Percentiles rank a stretch among this genome's conserved stretches.
Evolutionary conservation across 37 sponge, comb jelly and placozoan genomes (phyloP).

Genomic region (Ianthella basta): DNA sequence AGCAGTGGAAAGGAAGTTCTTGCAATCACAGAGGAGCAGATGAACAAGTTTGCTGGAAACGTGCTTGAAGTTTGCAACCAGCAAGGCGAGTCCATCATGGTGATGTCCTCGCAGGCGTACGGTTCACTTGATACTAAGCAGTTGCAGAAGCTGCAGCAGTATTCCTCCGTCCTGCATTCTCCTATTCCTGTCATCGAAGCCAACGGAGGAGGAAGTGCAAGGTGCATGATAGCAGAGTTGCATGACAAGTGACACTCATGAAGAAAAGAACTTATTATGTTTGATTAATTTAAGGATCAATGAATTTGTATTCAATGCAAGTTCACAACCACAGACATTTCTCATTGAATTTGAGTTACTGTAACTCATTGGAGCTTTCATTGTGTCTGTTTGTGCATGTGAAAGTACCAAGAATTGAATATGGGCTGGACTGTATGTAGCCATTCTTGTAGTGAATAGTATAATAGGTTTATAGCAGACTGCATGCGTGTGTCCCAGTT

Average conservation of each 20-base stretch:
- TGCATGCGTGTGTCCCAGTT: too few species aligned
- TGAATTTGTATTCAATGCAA: too few species aligned
- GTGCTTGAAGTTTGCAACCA: slow-evolving; percentile 45
- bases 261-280: background rate
- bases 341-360: too few species aligned
- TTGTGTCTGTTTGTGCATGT: too few species aligned
- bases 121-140: slow-evolving; percentile 40
- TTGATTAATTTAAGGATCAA: too few species aligned
- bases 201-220: slow-evolving; percentile 78
- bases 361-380: too few species aligned
- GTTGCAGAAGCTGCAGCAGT: background rate
- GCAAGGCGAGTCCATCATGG: slow-evolving; percentile 41
- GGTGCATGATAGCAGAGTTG: slow-evolving; percentile 83
- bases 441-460: too few species aligned
- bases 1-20: slow-evolving; percentile 40
- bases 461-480: too few species aligned
- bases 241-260: background rate
- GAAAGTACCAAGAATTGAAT: too few species aligned
- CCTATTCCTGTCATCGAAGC: slow-evolving; percentile 62
- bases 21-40: slow-evolving; percentile 36
- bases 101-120: slow-evolving; percentile 70
- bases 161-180: slow-evolving; percentile 30
- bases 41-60: slow-evolving; percentile 57
- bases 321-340: too few species aligned
- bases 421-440: too few species aligned